phyloP scores from a whole-genome alignment of 2,888 invertebrate species.

The Platycheirus rosarum region DNA sequence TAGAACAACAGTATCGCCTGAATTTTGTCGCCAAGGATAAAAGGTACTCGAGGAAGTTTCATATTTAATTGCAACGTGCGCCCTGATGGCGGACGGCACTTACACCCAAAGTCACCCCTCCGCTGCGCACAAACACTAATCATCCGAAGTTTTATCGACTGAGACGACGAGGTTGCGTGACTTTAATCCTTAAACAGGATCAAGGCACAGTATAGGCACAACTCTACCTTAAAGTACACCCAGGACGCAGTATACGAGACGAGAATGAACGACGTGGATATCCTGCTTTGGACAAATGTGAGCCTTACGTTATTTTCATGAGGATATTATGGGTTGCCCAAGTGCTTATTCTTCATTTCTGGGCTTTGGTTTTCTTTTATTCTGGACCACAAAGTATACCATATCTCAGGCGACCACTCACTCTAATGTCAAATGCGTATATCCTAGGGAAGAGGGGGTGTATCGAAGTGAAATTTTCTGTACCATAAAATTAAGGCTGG shows the following conservation, averaged over 20 bases:
- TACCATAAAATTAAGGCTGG: conserved; percentile 57
- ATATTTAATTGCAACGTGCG: conserved; percentile 54
- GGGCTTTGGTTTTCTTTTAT: conserved; percentile 12
- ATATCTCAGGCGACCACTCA: not conserved
- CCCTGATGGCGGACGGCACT: not conserved
- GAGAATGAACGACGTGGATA: not conserved
- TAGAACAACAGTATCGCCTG: not conserved
- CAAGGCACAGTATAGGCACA: not conserved
- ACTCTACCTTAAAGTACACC: not conserved
- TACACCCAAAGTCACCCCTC: not conserved
- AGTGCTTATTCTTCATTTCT: conserved; percentile 40
- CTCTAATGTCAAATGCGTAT: not conserved
- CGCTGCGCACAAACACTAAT: conserved; percentile 23
- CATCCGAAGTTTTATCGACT: conserved; percentile 58
- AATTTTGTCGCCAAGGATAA: not conserved
- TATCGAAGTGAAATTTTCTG: conserved; percentile 52
- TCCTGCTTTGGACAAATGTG: conserved; percentile 43
- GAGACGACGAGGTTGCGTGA: conserved; percentile 58
- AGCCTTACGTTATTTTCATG: conserved; percentile 15
- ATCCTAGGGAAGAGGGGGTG: conserved; percentile 3
- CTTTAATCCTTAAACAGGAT: conserved; percentile 52
- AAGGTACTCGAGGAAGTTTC: not conserved
- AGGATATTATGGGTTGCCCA: conserved; percentile 2
- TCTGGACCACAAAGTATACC: conserved; percentile 17
- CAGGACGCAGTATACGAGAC: not conserved